phyloP scores from a whole-genome alignment of 64 coral and sea anemone species.

The Pocillopora verrucosa region DNA sequence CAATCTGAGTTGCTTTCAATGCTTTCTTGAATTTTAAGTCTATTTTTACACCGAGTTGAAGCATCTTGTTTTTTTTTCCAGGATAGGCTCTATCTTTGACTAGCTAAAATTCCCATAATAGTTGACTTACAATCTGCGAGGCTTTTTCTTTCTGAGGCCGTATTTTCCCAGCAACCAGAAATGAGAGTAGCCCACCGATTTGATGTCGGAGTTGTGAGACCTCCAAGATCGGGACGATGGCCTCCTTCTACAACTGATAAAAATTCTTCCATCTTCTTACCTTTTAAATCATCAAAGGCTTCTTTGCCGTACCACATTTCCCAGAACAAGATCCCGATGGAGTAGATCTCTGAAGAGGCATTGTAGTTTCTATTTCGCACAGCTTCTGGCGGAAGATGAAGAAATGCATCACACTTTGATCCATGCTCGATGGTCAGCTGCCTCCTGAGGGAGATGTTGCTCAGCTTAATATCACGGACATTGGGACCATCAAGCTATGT shows the following conservation, averaged over 20 bases:
- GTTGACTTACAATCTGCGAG: background rate
- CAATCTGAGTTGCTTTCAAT: too few relatives aligned
- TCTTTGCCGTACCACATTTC: conserved; percentile 46
- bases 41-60: too few relatives aligned
- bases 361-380: conserved; percentile 13
- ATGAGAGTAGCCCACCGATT: background rate
- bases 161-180: background rate
- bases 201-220: background rate
- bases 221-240: background rate
- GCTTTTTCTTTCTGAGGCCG: background rate
- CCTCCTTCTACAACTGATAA: background rate
- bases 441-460: conserved; percentile 1
- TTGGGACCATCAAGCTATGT: background rate
- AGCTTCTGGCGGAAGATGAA: background rate
- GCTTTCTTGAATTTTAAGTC: too few relatives aligned
- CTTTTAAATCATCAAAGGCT: conserved; percentile 2
- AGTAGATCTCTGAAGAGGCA: background rate
- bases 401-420: background rate
- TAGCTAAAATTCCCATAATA: background rate
- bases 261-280: background rate
- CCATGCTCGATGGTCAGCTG: background rate
- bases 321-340: conserved; percentile 16
- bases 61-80: background rate
- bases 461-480: background rate
- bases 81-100: background rate